A percentile compares a stretch with the other conserved stretches of the same genome.
These are phyloP conservation scores for Acrocera orbiculus DNA, from an alignment of 2,888 invertebrate species.

Conservation along the genomic window DNA sequence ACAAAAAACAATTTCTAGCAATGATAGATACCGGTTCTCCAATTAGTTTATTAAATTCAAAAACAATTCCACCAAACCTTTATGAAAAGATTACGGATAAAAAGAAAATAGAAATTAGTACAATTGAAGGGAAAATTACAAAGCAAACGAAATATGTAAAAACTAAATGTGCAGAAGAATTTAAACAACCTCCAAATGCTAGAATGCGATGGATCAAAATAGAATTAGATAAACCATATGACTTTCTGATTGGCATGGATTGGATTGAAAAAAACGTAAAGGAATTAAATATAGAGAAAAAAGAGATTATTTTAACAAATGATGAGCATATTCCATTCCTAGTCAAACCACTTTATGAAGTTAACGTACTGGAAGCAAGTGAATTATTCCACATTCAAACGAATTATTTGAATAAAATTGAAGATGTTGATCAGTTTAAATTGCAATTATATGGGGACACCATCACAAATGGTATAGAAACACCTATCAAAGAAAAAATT, in stretches of 20 bases:
- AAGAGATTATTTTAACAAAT: conserved; percentile 3
- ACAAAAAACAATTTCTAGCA: background rate
- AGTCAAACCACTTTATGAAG: conserved; percentile 1
- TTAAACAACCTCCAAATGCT: conserved; percentile 8
- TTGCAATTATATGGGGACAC: too few relatives aligned
- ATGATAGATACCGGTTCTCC: background rate
- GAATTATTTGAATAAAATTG: conserved; percentile 3
- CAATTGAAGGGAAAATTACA: conserved; percentile 5
- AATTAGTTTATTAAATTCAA: background rate
- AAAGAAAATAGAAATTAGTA: conserved; percentile 4
- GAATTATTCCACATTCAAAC: conserved; percentile 1
- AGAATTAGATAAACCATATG: conserved; percentile 7
- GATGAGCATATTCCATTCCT: conserved; percentile 4
- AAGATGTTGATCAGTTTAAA: too few relatives aligned
- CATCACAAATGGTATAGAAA: too few relatives aligned
- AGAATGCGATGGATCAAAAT: conserved; percentile 8
- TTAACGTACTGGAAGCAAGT: background rate
- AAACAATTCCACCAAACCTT: background rate
- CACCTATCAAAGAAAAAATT: too few relatives aligned
- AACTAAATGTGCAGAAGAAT: conserved; percentile 6
- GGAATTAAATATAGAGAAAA: conserved; percentile 4
- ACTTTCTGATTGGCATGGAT: conserved; percentile 8
- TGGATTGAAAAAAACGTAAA: conserved; percentile 9
- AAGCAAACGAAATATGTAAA: conserved; percentile 7
- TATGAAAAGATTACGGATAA: background rate